phyloP scores from a whole-genome alignment of 2,888 invertebrate species.

The Meandrusa payeni region DNA sequence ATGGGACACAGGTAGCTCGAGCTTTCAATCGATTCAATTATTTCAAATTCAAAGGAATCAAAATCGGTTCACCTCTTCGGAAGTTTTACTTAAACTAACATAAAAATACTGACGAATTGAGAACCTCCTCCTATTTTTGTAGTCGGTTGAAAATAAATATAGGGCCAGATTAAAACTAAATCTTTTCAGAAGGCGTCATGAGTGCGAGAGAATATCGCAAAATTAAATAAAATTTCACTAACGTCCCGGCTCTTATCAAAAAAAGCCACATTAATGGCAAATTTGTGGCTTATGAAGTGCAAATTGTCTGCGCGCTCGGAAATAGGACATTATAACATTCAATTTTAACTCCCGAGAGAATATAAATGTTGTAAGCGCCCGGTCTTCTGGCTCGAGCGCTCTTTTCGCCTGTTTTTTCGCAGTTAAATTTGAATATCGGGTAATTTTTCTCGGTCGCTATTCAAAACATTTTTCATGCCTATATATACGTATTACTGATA shows the following conservation, averaged over 20 bases:
- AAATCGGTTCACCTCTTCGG: no score
- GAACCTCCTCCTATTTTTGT: no score
- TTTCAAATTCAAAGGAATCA: no score
- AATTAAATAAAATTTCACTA: not conserved
- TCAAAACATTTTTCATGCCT: not conserved
- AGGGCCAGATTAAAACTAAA: no score
- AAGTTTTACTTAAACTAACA: no score
- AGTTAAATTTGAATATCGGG: conserved; percentile 25
- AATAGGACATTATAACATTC: conserved; percentile 73
- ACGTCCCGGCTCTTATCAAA: conserved; percentile 41
- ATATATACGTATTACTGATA: not conserved
- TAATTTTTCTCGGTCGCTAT: conserved; percentile 18
- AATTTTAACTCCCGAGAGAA: conserved; percentile 70
- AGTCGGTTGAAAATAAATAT: no score
- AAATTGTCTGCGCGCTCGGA: conserved; percentile 72
- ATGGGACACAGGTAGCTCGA: no score
- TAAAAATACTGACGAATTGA: no score
- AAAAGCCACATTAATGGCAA: conserved; percentile 54
- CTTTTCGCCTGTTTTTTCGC: conserved; percentile 25
- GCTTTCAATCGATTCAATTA: no score
- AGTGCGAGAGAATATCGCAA: no score
- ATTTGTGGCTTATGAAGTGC: conserved; percentile 77
- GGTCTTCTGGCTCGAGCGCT: conserved; percentile 47
- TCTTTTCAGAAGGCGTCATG: no score
- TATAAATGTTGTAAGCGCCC: no score